Percentiles rank a stretch among this genome's conserved stretches.
Evolutionary conservation across 2,888 invertebrate genomes (phyloP).

Genomic region (Helleia helle): DNA sequence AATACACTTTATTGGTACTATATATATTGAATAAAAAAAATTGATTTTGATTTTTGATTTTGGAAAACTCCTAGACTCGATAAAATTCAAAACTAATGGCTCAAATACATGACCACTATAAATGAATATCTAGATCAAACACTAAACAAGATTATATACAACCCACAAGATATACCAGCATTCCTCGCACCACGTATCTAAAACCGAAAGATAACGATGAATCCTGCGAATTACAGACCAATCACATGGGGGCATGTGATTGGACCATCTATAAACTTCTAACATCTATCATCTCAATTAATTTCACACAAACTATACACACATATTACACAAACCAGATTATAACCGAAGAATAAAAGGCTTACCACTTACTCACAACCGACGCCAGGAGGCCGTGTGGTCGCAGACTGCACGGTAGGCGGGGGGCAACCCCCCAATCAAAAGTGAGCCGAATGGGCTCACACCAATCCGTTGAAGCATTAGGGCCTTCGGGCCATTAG

Average conservation of each 20-base stretch:
- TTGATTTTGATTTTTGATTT: too few species aligned
- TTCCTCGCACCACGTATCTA: slow-evolving; percentile 12
- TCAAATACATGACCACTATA: slow-evolving; percentile 10
- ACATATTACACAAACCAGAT: slow-evolving; percentile 4
- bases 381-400: too few species aligned
- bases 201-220: slow-evolving; percentile 12
- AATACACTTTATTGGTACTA: too few species aligned
- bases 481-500: too few species aligned
- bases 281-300: slow-evolving; percentile 9
- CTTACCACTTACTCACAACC: too few species aligned
- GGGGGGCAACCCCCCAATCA: too few species aligned
- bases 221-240: slow-evolving; percentile 25
- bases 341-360: slow-evolving; percentile 7
- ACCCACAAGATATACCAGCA: slow-evolving; percentile 7
- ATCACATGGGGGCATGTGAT: slow-evolving; percentile 21
- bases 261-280: slow-evolving; percentile 9
- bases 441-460: slow-evolving; percentile 8
- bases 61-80: slow-evolving; percentile 15
- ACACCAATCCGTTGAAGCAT: too few species aligned
- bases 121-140: slow-evolving; percentile 9
- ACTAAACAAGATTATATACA: slow-evolving; percentile 5
- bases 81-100: slow-evolving; percentile 14
- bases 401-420: too few species aligned
- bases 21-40: too few species aligned
- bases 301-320: slow-evolving; percentile 5